phyloP scores from a whole-genome alignment of 2,888 invertebrate species.

The Fragum sueziense region DNA sequence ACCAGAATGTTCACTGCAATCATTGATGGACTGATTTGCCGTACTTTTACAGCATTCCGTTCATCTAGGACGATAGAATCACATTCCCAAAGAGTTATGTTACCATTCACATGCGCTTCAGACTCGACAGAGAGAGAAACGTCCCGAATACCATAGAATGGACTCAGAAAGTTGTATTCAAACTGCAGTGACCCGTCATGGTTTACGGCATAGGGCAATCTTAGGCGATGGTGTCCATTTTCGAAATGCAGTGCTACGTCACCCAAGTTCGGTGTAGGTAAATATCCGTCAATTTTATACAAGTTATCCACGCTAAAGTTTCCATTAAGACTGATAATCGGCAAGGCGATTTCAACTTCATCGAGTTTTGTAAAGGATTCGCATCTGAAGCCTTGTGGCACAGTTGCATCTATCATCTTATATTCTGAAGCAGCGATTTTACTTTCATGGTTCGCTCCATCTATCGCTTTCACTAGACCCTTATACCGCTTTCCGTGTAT shows the following conservation, averaged over 20 bases:
- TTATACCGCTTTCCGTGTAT: constrained; percentile 43
- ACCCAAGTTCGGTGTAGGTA: not conserved
- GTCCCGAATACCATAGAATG: not conserved
- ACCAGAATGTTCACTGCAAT: constrained; percentile 35
- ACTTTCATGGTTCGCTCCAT: constrained; percentile 54
- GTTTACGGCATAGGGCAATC: constrained; percentile 6
- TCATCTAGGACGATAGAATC: not conserved
- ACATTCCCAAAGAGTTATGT: constrained; percentile 2
- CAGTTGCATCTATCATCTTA: constrained; percentile 50
- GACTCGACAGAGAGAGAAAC: constrained; percentile 21
- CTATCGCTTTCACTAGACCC: constrained; percentile 54
- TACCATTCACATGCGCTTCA: constrained; percentile 14
- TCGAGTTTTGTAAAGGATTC: not conserved
- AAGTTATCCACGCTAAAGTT: constrained; percentile 12
- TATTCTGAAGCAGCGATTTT: constrained; percentile 24
- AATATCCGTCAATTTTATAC: constrained; percentile 18
- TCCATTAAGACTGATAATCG: not conserved
- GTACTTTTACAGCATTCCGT: constrained; percentile 19
- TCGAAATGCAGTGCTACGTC: not conserved
- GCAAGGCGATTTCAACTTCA: not conserved
- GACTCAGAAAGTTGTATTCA: constrained; percentile 24
- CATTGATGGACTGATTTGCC: constrained; percentile 37
- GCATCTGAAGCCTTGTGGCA: constrained; percentile 49
- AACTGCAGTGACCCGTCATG: constrained; percentile 26
- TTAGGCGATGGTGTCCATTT: not conserved